Conservation (phyloP, 2,797 vertebrate species). For the Fringilla coelebs region DNA sequence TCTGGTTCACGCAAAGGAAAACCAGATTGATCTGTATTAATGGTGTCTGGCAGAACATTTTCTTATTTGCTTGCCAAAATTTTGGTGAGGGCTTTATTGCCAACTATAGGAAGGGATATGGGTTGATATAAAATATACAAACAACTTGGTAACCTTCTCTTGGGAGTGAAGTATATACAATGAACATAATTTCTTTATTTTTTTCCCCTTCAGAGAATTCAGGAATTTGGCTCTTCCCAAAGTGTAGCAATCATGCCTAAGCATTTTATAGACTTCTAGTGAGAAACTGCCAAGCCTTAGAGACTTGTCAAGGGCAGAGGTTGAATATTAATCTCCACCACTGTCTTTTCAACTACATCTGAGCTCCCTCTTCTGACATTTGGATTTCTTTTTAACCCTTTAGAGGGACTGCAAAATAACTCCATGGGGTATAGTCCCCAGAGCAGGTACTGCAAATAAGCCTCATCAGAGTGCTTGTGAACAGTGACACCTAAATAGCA, state of each 20-base stretch:
- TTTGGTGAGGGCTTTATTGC: slow-evolving; percentile 67
- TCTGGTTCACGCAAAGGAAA: slow-evolving; percentile 50
- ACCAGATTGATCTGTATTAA: slow-evolving; percentile 48
- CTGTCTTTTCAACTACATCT: slow-evolving; percentile 49
- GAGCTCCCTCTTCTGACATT: slow-evolving; percentile 52
- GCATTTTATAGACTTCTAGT: slow-evolving; percentile 57
- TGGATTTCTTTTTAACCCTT: slow-evolving; percentile 41
- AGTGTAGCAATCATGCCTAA: slow-evolving; percentile 39
- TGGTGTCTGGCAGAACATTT: slow-evolving; percentile 54
- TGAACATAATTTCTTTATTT: background rate
- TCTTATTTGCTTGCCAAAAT: slow-evolving; percentile 58
- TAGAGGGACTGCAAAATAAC: background rate
- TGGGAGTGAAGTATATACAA: slow-evolving; percentile 37
- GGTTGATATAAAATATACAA: slow-evolving; percentile 60
- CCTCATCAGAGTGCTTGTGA: background rate
- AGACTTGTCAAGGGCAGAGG: slow-evolving; percentile 58
- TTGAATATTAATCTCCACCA: slow-evolving; percentile 58
- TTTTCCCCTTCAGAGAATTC: slow-evolving; percentile 1
- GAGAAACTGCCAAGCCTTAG: slow-evolving; percentile 60
- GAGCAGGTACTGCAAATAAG: background rate
- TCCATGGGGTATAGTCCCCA: background rate
- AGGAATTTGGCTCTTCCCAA: slow-evolving; percentile 52
- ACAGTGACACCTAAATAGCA: background rate
- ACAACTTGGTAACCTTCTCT: slow-evolving; percentile 16
- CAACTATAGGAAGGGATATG: slow-evolving; percentile 56